Evolutionary conservation across 2,113 vertebrate species (phyloP), one percentile per base, ranked within the genome.

Genomic region (Bubo bubo): DNA sequence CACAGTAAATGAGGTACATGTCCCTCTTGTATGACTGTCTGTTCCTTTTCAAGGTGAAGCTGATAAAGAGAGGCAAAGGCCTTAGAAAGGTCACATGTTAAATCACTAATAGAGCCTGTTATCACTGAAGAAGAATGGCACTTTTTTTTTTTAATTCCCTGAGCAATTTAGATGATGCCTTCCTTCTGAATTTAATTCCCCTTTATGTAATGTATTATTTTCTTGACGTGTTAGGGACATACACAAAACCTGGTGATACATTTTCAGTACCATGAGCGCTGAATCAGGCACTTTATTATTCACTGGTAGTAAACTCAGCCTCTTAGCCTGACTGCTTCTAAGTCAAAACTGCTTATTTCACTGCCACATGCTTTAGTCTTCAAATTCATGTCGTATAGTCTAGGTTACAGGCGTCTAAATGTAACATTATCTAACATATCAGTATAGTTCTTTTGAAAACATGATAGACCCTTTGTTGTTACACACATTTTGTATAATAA

Each of bases 1-100:
- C 11, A 17, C 5, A 30, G 12, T 32, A 39, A 79, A 34, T 60
- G 6, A n/a, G 43, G 35, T n/a, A 15, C 0, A 1, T 30, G 14
- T 37, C 26, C 10, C 12, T 75, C 53, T 32, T 60, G 8, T n/a
- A 15, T 7, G 7, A 22, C 34, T 67, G 39, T 8, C 27, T 63
- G 22, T 60, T 72, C 20, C 26, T 76, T 55, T 55, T 35, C 76
- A 83, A 79, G 56, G 35, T 56, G 26, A 79, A 59, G 24, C 50
- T 85, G 58, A 22, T 17, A 20, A 28, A 86, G 14, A 72, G 35
- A 73, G 59, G 21, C 47, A 58, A 37, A 94, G 14, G 7, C 34
- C 9, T 85, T 63, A 20, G 28, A 52, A 88, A 83, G 4, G 22
- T 35, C n/a, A 26, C 39, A 7, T 6, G 8, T 62, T 13, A 62